These are phyloP conservation scores for Camptogramma bilineatum DNA, from an alignment of 2,888 invertebrate genomes.

Conservation along the genomic window DNA sequence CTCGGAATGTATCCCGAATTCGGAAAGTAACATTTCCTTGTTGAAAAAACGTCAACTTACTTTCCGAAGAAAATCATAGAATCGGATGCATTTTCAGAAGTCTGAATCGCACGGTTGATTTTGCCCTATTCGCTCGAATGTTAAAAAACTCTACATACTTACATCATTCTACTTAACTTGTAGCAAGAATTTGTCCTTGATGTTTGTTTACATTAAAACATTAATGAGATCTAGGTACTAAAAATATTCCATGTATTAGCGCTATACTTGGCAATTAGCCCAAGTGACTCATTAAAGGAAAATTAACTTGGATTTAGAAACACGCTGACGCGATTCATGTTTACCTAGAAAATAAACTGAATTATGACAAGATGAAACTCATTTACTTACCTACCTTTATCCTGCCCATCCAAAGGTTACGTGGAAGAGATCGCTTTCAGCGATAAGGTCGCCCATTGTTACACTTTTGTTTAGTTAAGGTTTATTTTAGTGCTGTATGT, in stretches of 20 bases:
- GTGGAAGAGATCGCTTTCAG: too few relatives aligned
- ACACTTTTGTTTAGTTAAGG: too few relatives aligned
- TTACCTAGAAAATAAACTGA: slow-evolving; percentile 27
- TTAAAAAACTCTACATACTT: neutral
- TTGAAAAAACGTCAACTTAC: too few relatives aligned
- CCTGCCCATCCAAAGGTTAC: too few relatives aligned
- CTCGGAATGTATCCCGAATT: too few relatives aligned
- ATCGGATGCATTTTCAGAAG: too few relatives aligned
- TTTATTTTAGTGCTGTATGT: too few relatives aligned
- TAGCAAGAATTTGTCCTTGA: slow-evolving; percentile 15
- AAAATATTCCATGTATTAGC: slow-evolving; percentile 28
- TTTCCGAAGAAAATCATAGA: too few relatives aligned
- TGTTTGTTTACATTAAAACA: slow-evolving; percentile 19
- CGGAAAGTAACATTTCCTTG: too few relatives aligned
- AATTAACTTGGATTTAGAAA: slow-evolving; percentile 45
- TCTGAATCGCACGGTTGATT: too few relatives aligned
- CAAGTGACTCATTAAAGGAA: slow-evolving; percentile 50
- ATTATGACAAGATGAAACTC: slow-evolving; percentile 18
- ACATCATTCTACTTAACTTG: neutral
- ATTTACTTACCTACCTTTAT: slow-evolving; percentile 1
- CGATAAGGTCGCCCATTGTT: too few relatives aligned
- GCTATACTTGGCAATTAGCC: slow-evolving; percentile 41
- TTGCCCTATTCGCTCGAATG: too few relatives aligned
- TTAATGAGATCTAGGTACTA: slow-evolving; percentile 15
- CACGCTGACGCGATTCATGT: slow-evolving; percentile 45